phyloP scores from a whole-genome alignment of 2,888 invertebrate genomes.

The Volucella zonaria region DNA sequence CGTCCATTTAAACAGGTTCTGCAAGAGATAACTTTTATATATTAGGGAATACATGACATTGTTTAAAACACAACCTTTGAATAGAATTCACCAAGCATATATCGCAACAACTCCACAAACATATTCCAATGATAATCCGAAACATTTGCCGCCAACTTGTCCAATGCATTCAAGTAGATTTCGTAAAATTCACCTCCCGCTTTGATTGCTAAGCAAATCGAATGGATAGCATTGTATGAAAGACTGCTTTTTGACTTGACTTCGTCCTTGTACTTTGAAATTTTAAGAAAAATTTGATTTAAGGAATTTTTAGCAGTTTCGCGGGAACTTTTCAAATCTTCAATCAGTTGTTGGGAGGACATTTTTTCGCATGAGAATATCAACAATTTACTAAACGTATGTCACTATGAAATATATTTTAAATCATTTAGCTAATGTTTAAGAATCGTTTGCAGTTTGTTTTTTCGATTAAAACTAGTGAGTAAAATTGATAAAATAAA shows the following conservation, averaged over 20 bases:
- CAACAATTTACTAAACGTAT: neutral
- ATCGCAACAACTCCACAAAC: slow-evolving; percentile 60
- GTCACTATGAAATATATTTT: neutral
- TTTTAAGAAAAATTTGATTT: slow-evolving; percentile 51
- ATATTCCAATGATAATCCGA: slow-evolving; percentile 59
- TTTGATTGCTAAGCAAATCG: slow-evolving; percentile 62
- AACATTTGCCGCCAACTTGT: slow-evolving; percentile 22
- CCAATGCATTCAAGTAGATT: slow-evolving; percentile 48
- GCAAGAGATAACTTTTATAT: neutral
- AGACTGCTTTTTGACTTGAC: slow-evolving; percentile 32
- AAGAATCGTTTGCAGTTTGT: neutral
- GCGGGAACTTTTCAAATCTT: slow-evolving; percentile 65
- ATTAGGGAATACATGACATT: neutral
- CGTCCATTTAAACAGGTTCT: slow-evolving; percentile 42
- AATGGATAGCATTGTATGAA: slow-evolving; percentile 56
- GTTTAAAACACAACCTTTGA: slow-evolving; percentile 40
- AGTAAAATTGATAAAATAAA: slow-evolving; percentile 34
- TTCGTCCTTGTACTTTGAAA: slow-evolving; percentile 50
- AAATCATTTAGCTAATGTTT: neutral
- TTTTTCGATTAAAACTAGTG: neutral
- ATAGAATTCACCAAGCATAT: slow-evolving; percentile 56
- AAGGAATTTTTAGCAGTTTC: slow-evolving; percentile 53
- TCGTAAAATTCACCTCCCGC: slow-evolving; percentile 38
- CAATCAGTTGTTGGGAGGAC: slow-evolving; percentile 60
- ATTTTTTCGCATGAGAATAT: slow-evolving; percentile 6